Percentiles rank a stretch among this genome's conserved stretches.
These are phyloP conservation scores for Caenorhabditis sinica DNA, from an alignment of 2,888 invertebrate species.

Conservation along the genomic window DNA sequence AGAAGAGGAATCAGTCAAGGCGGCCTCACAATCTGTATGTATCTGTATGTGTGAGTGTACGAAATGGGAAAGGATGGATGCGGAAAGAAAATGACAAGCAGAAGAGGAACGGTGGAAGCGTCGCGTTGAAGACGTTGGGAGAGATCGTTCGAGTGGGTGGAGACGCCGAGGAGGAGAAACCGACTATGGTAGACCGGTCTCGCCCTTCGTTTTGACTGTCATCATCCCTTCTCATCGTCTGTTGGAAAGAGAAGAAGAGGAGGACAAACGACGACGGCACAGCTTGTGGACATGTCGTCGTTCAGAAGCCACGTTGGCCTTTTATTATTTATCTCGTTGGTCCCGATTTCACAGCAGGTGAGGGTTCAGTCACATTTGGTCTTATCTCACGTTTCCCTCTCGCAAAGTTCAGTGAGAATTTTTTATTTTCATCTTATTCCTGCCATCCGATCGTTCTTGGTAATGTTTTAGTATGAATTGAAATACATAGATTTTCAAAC, in stretches of 20 bases:
- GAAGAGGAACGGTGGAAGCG: constrained; percentile 38
- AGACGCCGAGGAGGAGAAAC: constrained; percentile 58
- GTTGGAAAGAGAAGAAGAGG: constrained; percentile 49
- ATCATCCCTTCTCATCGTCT: constrained; percentile 39
- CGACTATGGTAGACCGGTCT: constrained; percentile 65
- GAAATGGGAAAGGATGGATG: constrained; percentile 45
- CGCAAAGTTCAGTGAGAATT: too few relatives aligned
- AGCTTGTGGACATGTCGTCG: constrained; percentile 57
- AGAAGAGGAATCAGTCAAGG: constrained; percentile 48
- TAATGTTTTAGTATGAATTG: too few relatives aligned
- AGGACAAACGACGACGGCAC: constrained; percentile 39
- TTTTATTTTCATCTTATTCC: too few relatives aligned
- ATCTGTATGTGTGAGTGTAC: constrained; percentile 41
- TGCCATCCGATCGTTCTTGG: too few relatives aligned
- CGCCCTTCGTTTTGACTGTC: constrained; percentile 54
- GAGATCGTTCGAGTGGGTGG: constrained; percentile 49
- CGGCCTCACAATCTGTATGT: constrained; percentile 14
- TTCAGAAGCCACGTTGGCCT: constrained; percentile 55
- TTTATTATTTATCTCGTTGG: constrained; percentile 42
- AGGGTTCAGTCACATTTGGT: too few relatives aligned
- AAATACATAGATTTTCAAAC: too few relatives aligned
- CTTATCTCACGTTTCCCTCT: too few relatives aligned
- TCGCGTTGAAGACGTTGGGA: constrained; percentile 35
- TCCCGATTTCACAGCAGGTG: constrained; percentile 53
- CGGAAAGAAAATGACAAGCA: constrained; percentile 25